Base-by-base conservation (phyloP, 2,113 vertebrate species). In the Eurystomus gularis region DNA sequence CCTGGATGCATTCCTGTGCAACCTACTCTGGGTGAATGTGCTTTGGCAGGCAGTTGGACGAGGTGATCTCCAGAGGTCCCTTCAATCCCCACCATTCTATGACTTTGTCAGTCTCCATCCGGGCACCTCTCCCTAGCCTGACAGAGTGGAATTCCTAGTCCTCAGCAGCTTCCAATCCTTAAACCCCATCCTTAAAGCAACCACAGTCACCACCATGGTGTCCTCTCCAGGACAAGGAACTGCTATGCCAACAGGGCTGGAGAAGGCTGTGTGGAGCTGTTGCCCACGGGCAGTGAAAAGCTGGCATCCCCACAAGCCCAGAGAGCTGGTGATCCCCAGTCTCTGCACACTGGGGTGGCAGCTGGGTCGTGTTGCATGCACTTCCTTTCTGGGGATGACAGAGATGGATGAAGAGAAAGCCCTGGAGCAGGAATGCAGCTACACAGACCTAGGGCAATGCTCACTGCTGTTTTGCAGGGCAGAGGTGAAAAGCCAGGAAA, bases 181-280 rank as follows among this genome's bases (percentile, higher is more conserved):
- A 28, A 87, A 70, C 7, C 15, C 10, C 39, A 69, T 48, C 39
- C 24, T 65, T 69, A 52, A 73, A 70, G 26, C 26, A 81, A 4
- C 7, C 46, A 16, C 3, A 6, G n/a, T n/a, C 42, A 58, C 31
- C 28, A 44, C 31, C 0, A 0, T 20, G 13, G 13, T 75, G 52
- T 69, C 11, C 11, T 21, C 35, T 61, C 21, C 15, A 28, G 35
- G 48, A 70, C 0, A 1, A 73, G 31, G 21, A 76, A 44, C 29
- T 87, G 48, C 40, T 17, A 7, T 3, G 9, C 17, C 14, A 28
- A 29, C 4, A 48, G 70, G 29, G 20, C 40, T 69, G 40, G 29
- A 80, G 61, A 2, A n/a, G 35, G 26, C 26, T 83, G 24, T 3
- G 2, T 25, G 60, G 44, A 95, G 26, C 11, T 90, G 48, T 6